Evolutionary conservation across 2,888 invertebrate species (phyloP), one percentile per base, ranked within the genome.

Genomic region (Lepeophtheirus nordmannii): DNA sequence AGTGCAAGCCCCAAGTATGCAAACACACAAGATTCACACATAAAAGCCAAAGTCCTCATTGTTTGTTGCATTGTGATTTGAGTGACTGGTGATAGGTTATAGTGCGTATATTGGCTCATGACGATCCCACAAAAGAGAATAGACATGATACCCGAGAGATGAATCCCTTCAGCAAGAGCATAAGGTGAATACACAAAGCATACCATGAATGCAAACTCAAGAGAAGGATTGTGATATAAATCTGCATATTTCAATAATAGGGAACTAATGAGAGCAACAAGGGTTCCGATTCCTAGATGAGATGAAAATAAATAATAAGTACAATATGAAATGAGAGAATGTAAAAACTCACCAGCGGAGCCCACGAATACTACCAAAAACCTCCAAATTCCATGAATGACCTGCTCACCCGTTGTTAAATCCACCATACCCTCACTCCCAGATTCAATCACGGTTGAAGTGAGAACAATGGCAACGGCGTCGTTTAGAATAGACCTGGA

Each of bases 1-100:
- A 94, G 83, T 38, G 93, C 93, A 72, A 94, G 77, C 65, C 93
- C 98, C 67, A 98, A 81, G 74, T 98, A 98, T 7, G 97, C 97
- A 81, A 98, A 98, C 1, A 98, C 96, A 76, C 94, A 94, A 0
- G 67, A 70, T 71, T 69, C 72, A 79, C 81, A 96, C 70, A 97
- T 93, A 74, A 98, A 97, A 1, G 98, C 89, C 68, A 98, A 79
- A 0, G 97, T 97, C 73, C 94, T 82, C 84, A 98, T 90, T 0
- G 96, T 97, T 77, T 97, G 96, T 75, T 97, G 96, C 87, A 98
- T 96, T 5, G 97, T 97, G 64, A 98, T 94, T 79, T 98, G 98
- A 0, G 97, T 96, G 22, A 98, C 88, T 17, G 97, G 96, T 0
- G 96, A 96, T 58, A 98, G 79, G 76, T 98, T 98, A 74, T 90